Evolutionary conservation across 1,140 invertebrate species (phyloP).

Genomic region (Drosophila trapezifrons): DNA sequence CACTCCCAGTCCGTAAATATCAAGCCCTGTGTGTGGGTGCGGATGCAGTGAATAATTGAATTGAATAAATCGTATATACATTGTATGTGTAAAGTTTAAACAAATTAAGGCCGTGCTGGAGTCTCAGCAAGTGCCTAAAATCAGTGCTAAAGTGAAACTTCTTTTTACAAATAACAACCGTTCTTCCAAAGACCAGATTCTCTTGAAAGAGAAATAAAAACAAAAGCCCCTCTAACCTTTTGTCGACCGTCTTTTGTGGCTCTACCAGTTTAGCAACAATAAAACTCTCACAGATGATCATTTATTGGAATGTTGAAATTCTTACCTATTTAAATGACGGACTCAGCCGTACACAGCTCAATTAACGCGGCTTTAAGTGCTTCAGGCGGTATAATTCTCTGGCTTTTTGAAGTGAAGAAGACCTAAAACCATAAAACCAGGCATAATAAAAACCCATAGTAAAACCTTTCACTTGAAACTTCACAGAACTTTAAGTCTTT

Average conservation of each 20-base stretch:
- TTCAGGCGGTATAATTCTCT: not conserved
- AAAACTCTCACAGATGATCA: slow-evolving; percentile 14
- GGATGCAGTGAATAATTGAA: slow-evolving; percentile 28
- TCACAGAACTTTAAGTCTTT: slow-evolving; percentile 2
- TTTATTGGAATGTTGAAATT: slow-evolving; percentile 25
- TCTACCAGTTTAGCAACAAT: not conserved
- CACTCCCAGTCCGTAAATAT: slow-evolving; percentile 1
- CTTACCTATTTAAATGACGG: slow-evolving; percentile 7
- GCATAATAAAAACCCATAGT: slow-evolving; percentile 3
- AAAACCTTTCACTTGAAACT: slow-evolving; percentile 16
- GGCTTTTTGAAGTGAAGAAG: not conserved
- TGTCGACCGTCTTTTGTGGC: slow-evolving; percentile 15
- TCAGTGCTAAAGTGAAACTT: slow-evolving; percentile 38
- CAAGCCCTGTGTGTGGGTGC: slow-evolving; percentile 22
- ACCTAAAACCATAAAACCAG: slow-evolving; percentile 3
- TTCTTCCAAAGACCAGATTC: slow-evolving; percentile 19
- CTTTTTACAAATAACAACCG: slow-evolving; percentile 16
- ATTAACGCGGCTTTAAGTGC: slow-evolving; percentile 5
- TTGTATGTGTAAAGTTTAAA: slow-evolving; percentile 27
- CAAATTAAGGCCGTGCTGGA: slow-evolving; percentile 25
- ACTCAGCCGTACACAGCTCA: slow-evolving; percentile 6
- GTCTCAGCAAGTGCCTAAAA: slow-evolving; percentile 12
- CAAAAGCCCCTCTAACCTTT: slow-evolving; percentile 5
- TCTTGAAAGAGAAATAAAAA: not conserved
- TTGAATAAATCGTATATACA: slow-evolving; percentile 18